These are phyloP conservation scores for Dryoscopus gambensis DNA, from an alignment of 2,113 vertebrate species.

Conservation along the genomic window DNA sequence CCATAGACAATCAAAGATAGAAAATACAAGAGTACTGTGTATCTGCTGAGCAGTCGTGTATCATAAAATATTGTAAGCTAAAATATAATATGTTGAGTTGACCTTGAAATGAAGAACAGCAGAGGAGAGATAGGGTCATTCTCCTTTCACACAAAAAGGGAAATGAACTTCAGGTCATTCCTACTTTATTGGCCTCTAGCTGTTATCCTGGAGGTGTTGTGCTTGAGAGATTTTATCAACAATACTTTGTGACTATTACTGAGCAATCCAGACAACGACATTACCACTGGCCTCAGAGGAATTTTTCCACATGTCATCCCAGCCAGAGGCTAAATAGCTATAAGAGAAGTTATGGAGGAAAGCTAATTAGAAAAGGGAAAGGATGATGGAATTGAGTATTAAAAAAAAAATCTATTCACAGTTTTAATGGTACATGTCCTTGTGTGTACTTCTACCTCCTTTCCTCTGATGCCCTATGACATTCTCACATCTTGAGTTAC, in stretches of 20 bases:
- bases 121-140: not conserved
- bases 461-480: not conserved
- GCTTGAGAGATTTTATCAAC: conserved; percentile 47
- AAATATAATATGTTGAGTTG: not conserved
- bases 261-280: not conserved
- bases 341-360: conserved; percentile 22
- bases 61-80: not conserved
- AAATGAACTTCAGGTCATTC: not conserved
- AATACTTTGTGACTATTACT: conserved; percentile 6
- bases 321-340: conserved; percentile 34
- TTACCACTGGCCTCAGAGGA: conserved; percentile 48
- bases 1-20: not conserved
- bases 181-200: conserved; percentile 19
- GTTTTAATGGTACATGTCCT: not conserved
- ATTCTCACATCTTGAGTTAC: not conserved
- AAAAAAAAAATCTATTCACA: not conserved
- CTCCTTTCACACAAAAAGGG: not conserved
- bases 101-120: conserved; percentile 41
- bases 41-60: not conserved
- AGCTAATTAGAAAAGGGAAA: conserved; percentile 67
- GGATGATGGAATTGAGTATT: not conserved
- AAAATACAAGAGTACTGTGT: not conserved
- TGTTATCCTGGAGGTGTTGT: conserved; percentile 33
- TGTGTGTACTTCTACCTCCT: not conserved
- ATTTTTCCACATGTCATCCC: not conserved